These are phyloP conservation scores for Microctonus brassicae DNA, from an alignment of 2,888 invertebrate genomes.

Conservation along the genomic window DNA sequence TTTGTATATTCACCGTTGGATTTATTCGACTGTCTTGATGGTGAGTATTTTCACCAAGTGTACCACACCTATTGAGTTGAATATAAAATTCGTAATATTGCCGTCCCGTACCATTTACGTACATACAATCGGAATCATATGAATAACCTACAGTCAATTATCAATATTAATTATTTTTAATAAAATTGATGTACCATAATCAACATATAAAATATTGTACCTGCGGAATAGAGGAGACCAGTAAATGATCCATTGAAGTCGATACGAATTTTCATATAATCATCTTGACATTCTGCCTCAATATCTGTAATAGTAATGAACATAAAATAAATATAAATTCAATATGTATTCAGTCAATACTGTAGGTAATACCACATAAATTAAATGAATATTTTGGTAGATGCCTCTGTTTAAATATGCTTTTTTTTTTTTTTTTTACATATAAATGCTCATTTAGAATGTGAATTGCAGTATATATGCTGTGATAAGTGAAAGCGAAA, in stretches of 20 bases:
- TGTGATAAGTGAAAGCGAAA: background rate
- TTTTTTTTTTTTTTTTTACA: background rate
- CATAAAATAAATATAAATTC: background rate
- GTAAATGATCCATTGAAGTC: slow-evolving; percentile 93
- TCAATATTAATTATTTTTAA: too few relatives aligned
- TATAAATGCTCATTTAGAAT: background rate
- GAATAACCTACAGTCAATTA: slow-evolving; percentile 81
- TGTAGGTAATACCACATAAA: background rate
- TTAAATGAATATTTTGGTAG: too few relatives aligned
- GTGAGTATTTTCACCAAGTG: slow-evolving; percentile 88
- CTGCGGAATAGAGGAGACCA: slow-evolving; percentile 91
- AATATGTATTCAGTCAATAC: background rate
- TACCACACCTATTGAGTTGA: slow-evolving; percentile 92
- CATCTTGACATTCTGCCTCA: slow-evolving; percentile 95
- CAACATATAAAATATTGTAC: too few relatives aligned
- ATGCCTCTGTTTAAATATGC: too few relatives aligned
- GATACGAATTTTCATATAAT: slow-evolving; percentile 94
- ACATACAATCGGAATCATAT: slow-evolving; percentile 94
- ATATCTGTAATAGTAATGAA: slow-evolving; percentile 78
- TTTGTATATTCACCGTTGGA: slow-evolving; percentile 79
- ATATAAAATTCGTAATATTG: slow-evolving; percentile 95
- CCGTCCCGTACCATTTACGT: slow-evolving; percentile 91
- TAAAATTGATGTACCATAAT: too few relatives aligned
- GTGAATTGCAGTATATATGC: background rate
- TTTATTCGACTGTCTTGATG: slow-evolving; percentile 87